phyloP scores from a whole-genome alignment of 2,797 vertebrate genomes.

The Thalassophryne amazonica region DNA sequence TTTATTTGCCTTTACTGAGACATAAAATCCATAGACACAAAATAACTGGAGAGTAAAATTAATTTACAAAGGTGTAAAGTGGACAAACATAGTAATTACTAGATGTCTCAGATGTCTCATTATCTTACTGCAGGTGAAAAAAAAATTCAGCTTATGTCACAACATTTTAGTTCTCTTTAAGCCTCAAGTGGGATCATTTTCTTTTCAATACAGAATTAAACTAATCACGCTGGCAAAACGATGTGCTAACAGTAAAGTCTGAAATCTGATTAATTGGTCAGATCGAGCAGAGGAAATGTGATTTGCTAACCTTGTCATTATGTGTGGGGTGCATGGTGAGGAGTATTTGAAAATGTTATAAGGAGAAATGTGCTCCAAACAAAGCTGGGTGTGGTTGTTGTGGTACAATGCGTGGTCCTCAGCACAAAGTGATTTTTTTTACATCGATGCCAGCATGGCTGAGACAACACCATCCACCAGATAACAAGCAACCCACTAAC shows the following conservation, averaged over 20 bases:
- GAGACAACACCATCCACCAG: slow-evolving; percentile 38
- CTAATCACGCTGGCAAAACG: background rate
- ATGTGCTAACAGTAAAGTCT: background rate
- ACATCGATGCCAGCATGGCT: slow-evolving; percentile 46
- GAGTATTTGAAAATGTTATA: background rate
- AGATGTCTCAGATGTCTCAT: background rate
- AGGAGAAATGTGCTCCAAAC: background rate
- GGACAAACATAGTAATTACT: too few relatives aligned
- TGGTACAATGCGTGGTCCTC: slow-evolving; percentile 1
- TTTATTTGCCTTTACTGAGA: too few relatives aligned
- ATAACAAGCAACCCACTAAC: slow-evolving; percentile 36
- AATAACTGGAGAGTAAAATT: background rate
- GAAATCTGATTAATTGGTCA: background rate
- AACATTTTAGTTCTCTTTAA: too few relatives aligned
- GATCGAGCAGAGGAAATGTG: background rate
- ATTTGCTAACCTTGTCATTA: background rate
- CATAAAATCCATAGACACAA: background rate
- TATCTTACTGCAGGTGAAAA: too few relatives aligned
- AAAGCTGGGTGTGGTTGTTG: background rate
- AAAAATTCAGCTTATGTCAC: too few relatives aligned
- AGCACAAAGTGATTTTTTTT: slow-evolving; percentile 25
- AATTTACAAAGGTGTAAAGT: background rate
- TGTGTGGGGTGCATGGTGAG: background rate
- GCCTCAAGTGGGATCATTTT: too few relatives aligned
- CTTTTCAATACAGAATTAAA: background rate